Percentiles rank a stretch among this genome's conserved stretches.
These are phyloP conservation scores for Morpho deidamia DNA, from an alignment of 2,888 invertebrate species.

Conservation along the genomic window DNA sequence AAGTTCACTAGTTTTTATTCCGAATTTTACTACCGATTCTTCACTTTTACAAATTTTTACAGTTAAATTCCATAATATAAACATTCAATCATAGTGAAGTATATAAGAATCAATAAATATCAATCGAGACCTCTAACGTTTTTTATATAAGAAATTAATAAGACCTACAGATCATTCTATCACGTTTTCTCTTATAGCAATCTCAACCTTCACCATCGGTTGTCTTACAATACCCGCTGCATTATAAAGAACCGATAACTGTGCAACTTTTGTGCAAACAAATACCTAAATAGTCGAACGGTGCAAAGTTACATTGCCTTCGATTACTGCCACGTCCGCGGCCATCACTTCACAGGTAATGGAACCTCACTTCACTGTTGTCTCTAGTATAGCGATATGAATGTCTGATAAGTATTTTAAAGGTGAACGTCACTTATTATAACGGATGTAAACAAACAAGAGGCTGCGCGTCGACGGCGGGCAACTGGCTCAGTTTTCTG, in stretches of 20 bases:
- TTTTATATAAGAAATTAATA: too few species aligned
- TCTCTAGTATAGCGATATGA: background rate
- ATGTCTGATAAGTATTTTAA: conserved; percentile 1
- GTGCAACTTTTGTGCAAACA: conserved; percentile 53
- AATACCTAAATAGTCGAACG: conserved; percentile 40
- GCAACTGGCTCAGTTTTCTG: conserved; percentile 67
- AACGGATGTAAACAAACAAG: conserved; percentile 64
- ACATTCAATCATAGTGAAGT: too few species aligned
- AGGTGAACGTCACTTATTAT: conserved; percentile 17
- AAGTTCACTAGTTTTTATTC: conserved; percentile 12
- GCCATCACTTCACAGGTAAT: conserved; percentile 13
- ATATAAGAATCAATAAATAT: too few species aligned
- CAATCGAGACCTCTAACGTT: too few species aligned
- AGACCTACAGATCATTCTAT: too few species aligned
- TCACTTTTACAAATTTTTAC: background rate
- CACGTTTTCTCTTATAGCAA: background rate
- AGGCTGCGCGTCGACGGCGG: conserved; percentile 73
- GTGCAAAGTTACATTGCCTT: conserved; percentile 43
- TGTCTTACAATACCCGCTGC: conserved; percentile 30
- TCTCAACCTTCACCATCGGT: conserved; percentile 29
- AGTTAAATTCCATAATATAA: too few species aligned
- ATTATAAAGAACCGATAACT: conserved; percentile 29
- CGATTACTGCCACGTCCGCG: conserved; percentile 21
- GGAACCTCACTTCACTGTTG: conserved; percentile 12
- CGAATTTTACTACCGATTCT: background rate